Evolutionary conservation across 2,113 vertebrate species (phyloP).

Genomic region (Lichenostomus cassidix): DNA sequence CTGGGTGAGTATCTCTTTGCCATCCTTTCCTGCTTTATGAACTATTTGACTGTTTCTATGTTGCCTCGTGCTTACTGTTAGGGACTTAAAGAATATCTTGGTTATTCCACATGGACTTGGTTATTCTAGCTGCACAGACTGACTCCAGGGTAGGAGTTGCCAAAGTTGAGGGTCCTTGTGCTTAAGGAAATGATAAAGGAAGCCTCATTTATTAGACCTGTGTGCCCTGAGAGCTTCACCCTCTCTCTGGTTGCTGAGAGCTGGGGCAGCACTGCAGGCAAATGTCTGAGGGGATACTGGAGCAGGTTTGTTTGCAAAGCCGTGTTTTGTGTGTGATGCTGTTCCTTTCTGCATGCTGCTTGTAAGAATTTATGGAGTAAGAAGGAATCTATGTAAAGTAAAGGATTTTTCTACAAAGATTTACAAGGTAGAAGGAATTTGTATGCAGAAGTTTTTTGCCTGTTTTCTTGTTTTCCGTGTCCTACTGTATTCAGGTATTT

Average conservation of each 20-base stretch:
- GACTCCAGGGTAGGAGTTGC: neutral
- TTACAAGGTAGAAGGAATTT: neutral
- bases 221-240: neutral
- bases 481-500: neutral
- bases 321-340: accelerated
- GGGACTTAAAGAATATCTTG: neutral
- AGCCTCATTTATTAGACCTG: neutral
- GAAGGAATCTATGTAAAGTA: neutral
- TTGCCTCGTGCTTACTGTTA: neutral
- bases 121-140: neutral
- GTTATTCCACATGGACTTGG: accelerated
- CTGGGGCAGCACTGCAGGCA: neutral
- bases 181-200: neutral
- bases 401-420: neutral
- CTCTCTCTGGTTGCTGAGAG: neutral
- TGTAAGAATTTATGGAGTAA: neutral
- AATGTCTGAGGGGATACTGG: neutral
- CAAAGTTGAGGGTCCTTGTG: neutral
- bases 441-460: neutral
- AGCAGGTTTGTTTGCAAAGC: neutral
- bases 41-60: neutral
- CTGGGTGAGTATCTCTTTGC: neutral
- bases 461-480: neutral
- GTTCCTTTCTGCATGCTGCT: neutral
- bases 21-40: neutral